These are phyloP conservation scores for Prinia subflava DNA, from an alignment of 2,113 vertebrate species.

Conservation along the genomic window DNA sequence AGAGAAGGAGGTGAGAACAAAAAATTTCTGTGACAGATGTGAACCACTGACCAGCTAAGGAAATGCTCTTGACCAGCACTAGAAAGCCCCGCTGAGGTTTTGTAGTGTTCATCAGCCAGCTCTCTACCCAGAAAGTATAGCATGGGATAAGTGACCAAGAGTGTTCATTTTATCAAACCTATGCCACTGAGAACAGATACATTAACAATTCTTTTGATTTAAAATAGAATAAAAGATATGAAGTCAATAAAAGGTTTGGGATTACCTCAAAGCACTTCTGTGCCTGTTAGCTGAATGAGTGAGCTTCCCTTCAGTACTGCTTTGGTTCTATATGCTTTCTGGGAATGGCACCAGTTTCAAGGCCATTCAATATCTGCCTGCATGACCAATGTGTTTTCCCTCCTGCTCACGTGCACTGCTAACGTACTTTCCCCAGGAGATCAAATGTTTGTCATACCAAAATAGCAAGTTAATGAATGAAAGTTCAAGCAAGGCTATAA, in stretches of 20 bases:
- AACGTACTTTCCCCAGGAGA: constrained; percentile 53
- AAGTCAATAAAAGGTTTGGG: background rate
- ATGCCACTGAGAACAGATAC: background rate
- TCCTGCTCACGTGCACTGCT: constrained; percentile 25
- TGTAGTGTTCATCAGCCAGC: background rate
- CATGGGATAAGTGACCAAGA: background rate
- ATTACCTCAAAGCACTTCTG: background rate
- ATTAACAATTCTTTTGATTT: background rate
- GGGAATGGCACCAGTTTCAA: constrained; percentile 23
- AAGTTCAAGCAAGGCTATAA: constrained; percentile 71
- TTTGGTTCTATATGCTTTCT: constrained; percentile 5
- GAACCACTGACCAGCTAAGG: background rate
- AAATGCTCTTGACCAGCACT: background rate
- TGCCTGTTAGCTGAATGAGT: background rate
- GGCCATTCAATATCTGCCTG: constrained; percentile 31
- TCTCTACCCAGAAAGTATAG: background rate
- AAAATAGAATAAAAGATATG: background rate
- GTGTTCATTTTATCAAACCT: background rate
- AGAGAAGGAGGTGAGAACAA: background rate
- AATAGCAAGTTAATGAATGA: constrained; percentile 69
- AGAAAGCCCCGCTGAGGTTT: background rate
- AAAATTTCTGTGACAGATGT: background rate
- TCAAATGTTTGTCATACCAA: constrained; percentile 53
- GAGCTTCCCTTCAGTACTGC: background rate
- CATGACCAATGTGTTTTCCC: background rate